Evolutionary conservation across 2,113 vertebrate species (phyloP).

Genomic region (Vulpes vulpes): DNA sequence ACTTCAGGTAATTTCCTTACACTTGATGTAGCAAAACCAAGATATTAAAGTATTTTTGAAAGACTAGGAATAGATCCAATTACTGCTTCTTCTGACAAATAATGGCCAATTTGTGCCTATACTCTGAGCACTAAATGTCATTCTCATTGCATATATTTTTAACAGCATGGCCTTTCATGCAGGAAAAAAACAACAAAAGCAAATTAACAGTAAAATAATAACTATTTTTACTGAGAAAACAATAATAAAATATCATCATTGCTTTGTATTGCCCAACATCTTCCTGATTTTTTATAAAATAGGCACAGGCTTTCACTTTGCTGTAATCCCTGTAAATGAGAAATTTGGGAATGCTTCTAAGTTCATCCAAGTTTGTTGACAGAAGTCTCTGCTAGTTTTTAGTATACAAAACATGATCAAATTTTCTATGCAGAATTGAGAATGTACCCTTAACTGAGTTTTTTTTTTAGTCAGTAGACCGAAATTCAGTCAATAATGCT

Average conservation of each 20-base stretch:
- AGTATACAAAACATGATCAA: neutral
- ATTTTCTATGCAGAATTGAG: neutral
- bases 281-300: neutral
- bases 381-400: neutral
- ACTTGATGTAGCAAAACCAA: neutral
- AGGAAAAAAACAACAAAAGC: neutral
- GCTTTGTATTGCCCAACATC: neutral
- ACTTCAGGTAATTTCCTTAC: neutral
- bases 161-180: neutral
- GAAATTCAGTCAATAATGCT: neutral
- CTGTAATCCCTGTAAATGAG: neutral
- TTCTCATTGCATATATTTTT: neutral
- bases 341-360: constrained; percentile 12
- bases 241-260: constrained; percentile 6
- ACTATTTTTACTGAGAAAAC: constrained; percentile 5
- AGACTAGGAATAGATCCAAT: constrained; percentile 21
- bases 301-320: neutral
- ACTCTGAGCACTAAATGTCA: neutral
- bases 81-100: constrained; percentile 41
- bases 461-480: neutral
- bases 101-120: neutral
- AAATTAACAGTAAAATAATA: constrained; percentile 5
- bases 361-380: neutral
- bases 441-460: neutral
- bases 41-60: constrained; percentile 27